Evolutionary conservation across 2,113 vertebrate species (phyloP), one percentile per base, ranked within the genome.

Genomic region (Aplodontia rufa): DNA sequence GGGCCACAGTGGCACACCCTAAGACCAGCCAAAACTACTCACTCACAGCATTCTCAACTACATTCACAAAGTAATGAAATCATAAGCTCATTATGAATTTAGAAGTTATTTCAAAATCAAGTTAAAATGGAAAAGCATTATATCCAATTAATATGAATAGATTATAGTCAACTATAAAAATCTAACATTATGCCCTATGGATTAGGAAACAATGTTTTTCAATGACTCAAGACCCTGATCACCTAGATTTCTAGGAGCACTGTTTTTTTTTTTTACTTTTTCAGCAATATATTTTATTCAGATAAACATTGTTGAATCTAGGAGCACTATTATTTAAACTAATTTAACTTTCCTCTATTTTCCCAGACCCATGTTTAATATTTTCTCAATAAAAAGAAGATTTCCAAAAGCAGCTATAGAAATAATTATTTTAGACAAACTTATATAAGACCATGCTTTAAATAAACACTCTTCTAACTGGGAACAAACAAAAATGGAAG

Each of bases 401-500:
- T 53, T 78, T 89, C 30, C 37, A 87, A 96, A 87, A 24, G 6
- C 49, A 87, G 69, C 17, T 35, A n/a, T 22, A 75, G n/a, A 89
- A 87, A 79, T 7, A 42, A 75, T 81, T 92, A 66, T 40, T 32
- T 94, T 92, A 83, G 24, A 78, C 40, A 96, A 75, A 45, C 10
- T 58, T 81, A 93, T 64, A 35, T 68, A 75, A 66, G 45, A 96
- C 30, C 82, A 0, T 79, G 62, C 6, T 92, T 91, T 96, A 88
- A 87, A 93, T 87, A 80, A 95, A 94, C 16, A 93, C 6, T 85
- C 69, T 91, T 94, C 92, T 87, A 90, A 58, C 37, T 90, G 28
- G 49, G 12, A 94, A 91, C 35, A 95, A 96, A 93, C n/a, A 68
- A 51, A 84, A 92, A 95, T n/a, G 47, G 11, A 95, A 94, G 60